Base-by-base conservation (phyloP, 2,888 invertebrate species). In the Mimumesa dahlbomi region DNA sequence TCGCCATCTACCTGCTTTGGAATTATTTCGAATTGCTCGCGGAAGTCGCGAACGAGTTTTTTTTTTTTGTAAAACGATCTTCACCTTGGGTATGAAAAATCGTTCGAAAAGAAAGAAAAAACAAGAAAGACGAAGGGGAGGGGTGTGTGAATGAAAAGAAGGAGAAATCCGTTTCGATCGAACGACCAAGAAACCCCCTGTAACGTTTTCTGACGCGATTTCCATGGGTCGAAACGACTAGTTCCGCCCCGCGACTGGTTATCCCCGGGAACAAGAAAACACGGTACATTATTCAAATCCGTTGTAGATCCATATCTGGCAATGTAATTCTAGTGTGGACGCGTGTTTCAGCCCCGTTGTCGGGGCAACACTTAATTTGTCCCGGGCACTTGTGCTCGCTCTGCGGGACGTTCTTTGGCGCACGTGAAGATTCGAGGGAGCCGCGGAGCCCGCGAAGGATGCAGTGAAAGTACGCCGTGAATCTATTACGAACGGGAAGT, bases 361-460 rank as follows among this genome's bases (percentile, higher is more conserved):
- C 73, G 72, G 61, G 61, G 69, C 76, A 77, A 79, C 84, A 83
- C 82, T 82, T 82, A 78, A 83, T 84, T 84, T 82, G 79, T 75
- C 67, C 58, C 50, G 42, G 49, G 49, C 53, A 45, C 62, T 66
- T 56, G 40, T 50, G 45, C 70, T 43, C 57, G 46, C 68, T 48
- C 68, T 62, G 59, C 70, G 58, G 61, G 75, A 69, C 49, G 52
- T 69, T 66, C 54, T 21, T 65, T 42, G 52, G 36, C n/a, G 11
- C 36, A 25, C 11, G 31, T 16, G 29, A 50, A 50, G 40, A 70
- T 58, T 58, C 69, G 65, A 54, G 29, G 48, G 46, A 38, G n/a
- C n/a, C 21, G 42, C 58, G 22, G 38, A 31, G 42, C 7, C 4
- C 19, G 42, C 57, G 36, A 34, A 54, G 59, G 50, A 36, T 45